Percentiles rank a stretch among this genome's conserved stretches.
Conservation (phyloP, 2,113 vertebrate genomes). For the Actenoides lindsayi region DNA sequence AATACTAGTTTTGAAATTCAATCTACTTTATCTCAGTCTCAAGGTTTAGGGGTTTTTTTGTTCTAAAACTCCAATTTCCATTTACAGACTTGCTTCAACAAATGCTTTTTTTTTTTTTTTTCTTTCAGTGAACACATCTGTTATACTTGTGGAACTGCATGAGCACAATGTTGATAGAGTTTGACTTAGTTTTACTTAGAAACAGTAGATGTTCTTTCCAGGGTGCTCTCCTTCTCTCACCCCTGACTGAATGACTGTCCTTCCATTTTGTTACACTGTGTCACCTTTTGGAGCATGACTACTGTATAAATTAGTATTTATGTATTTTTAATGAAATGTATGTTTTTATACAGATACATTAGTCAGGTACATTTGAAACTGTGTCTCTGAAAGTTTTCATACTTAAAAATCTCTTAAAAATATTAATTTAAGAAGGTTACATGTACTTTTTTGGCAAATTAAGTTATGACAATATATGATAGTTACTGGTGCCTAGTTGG, state of each 20-base stretch:
- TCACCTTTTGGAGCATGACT: neutral
- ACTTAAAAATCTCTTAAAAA: conserved; percentile 20
- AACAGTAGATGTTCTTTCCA: neutral
- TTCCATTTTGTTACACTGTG: neutral
- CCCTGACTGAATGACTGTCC: neutral
- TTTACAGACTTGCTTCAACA: neutral
- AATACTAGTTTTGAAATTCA: neutral
- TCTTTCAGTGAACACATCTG: neutral
- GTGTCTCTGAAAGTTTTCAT: conserved; percentile 9
- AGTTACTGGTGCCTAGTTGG: neutral
- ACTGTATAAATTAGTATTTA: neutral
- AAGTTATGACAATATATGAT: neutral
- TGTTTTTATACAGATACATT: neutral
- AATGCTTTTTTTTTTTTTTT: neutral
- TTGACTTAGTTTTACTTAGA: neutral
- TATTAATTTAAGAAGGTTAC: neutral
- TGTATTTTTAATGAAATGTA: conserved; percentile 2
- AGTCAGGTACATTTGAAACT: neutral
- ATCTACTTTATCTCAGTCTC: neutral
- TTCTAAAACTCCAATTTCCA: neutral
- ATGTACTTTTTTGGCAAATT: neutral
- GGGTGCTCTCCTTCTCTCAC: neutral
- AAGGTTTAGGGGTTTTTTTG: neutral
- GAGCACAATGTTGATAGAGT: neutral
- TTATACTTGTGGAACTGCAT: neutral